phyloP scores from a whole-genome alignment of 2,113 vertebrate genomes.

The Gambusia affinis region DNA sequence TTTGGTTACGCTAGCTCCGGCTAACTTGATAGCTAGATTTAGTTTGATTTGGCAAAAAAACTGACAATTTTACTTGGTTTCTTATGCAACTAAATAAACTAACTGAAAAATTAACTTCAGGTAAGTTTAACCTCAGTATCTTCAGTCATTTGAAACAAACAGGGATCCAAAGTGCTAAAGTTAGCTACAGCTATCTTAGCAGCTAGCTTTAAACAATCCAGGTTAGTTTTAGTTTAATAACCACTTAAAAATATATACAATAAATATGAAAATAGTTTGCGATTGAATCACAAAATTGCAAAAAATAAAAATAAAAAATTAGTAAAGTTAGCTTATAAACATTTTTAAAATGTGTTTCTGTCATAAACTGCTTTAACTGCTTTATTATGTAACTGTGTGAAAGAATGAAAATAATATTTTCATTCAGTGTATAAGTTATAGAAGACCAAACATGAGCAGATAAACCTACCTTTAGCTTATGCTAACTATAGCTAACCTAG shows the following conservation, averaged over 20 bases:
- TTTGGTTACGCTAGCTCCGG: neutral
- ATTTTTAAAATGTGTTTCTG: neutral
- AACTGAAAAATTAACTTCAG: neutral
- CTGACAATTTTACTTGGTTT: neutral
- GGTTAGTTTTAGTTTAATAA: too few species aligned
- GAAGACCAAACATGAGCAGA: neutral
- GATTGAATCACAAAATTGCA: neutral
- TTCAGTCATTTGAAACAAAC: neutral
- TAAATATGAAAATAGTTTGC: neutral
- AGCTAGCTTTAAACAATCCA: neutral
- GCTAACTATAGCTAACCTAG: neutral
- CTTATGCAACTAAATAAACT: neutral
- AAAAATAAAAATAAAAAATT: neutral
- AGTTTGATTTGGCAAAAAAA: neutral
- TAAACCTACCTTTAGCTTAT: neutral
- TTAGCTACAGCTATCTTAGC: neutral
- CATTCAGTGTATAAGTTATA: neutral
- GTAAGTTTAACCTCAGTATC: neutral
- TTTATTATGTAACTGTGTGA: neutral
- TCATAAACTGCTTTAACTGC: neutral
- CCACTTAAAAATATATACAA: neutral
- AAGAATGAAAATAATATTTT: neutral
- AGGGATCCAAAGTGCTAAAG: neutral
- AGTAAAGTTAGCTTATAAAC: too few species aligned
- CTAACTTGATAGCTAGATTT: neutral